A percentile compares a stretch with the other conserved stretches of the same genome.
These are phyloP conservation scores for Argentina silus DNA, from an alignment of 2,797 vertebrate genomes.

Conservation along the genomic window DNA sequence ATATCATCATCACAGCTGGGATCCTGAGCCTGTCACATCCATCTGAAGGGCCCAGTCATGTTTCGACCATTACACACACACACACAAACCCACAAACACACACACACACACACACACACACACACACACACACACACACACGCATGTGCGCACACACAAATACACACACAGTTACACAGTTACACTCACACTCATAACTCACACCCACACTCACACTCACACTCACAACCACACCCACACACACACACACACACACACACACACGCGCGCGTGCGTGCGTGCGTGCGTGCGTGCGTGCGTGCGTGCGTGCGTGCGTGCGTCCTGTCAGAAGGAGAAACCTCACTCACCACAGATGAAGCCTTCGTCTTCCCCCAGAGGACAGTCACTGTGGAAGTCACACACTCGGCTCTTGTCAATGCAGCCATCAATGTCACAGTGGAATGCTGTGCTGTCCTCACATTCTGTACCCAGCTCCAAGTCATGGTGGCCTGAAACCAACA, in stretches of 20 bases:
- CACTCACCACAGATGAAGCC: conserved; percentile 84
- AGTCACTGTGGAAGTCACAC: conserved; percentile 86
- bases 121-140: background rate
- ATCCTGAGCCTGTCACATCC: background rate
- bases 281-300: conserved; percentile 1
- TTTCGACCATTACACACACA: background rate
- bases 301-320: background rate
- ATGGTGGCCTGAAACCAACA: conserved; percentile 52
- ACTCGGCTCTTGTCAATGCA: conserved; percentile 81
- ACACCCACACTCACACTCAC: background rate
- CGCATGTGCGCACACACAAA: background rate
- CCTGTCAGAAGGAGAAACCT: background rate
- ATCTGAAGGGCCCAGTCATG: background rate
- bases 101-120: background rate
- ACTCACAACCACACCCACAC: background rate
- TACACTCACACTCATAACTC: background rate
- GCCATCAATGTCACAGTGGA: conserved; percentile 75
- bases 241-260: background rate
- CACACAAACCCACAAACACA: background rate
- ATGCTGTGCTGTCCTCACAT: conserved; percentile 67
- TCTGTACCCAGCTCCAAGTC: conserved; percentile 28
- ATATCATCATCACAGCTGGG: conserved; percentile 20
- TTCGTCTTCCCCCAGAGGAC: conserved; percentile 80
- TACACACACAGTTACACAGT: background rate
- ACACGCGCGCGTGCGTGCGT: background rate